A percentile compares a stretch with the other conserved stretches of the same genome.
phyloP scores from a whole-genome alignment of 1,140 invertebrate genomes.

The Hylyphantes graminicola region DNA sequence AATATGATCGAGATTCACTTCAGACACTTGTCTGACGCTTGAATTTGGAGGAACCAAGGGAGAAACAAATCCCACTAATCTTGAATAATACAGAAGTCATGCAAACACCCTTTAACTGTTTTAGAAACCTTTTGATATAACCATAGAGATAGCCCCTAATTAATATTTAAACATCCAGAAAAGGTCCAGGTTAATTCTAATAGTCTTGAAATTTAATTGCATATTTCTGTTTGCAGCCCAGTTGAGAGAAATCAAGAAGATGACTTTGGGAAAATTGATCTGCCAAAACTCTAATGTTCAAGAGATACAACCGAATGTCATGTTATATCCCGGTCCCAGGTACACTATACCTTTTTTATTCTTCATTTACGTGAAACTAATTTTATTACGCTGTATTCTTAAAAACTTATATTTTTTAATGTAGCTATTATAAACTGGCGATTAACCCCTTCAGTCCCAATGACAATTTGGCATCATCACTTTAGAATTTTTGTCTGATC shows the following conservation, averaged over 20 bases:
- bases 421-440: too few relatives aligned
- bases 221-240: constrained; percentile 63
- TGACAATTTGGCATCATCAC: too few relatives aligned
- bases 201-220: neutral
- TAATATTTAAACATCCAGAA: too few relatives aligned
- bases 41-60: too few relatives aligned
- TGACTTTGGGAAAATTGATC: constrained; percentile 66
- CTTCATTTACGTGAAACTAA: neutral
- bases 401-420: too few relatives aligned
- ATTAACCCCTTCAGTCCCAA: too few relatives aligned
- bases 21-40: too few relatives aligned
- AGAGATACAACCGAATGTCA: constrained; percentile 67
- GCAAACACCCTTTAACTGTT: neutral
- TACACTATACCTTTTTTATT: constrained; percentile 15
- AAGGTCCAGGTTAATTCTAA: neutral
- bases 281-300: constrained; percentile 70
- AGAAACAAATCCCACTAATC: too few relatives aligned
- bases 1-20: too few relatives aligned
- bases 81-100: neutral
- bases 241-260: constrained; percentile 68
- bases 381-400: too few relatives aligned
- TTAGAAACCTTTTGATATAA: neutral
- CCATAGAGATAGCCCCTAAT: too few relatives aligned
- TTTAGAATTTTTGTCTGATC: too few relatives aligned
- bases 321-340: constrained; percentile 62